Evolutionary conservation across 2,113 vertebrate species (phyloP).

Genomic region (Anhinga rufa): DNA sequence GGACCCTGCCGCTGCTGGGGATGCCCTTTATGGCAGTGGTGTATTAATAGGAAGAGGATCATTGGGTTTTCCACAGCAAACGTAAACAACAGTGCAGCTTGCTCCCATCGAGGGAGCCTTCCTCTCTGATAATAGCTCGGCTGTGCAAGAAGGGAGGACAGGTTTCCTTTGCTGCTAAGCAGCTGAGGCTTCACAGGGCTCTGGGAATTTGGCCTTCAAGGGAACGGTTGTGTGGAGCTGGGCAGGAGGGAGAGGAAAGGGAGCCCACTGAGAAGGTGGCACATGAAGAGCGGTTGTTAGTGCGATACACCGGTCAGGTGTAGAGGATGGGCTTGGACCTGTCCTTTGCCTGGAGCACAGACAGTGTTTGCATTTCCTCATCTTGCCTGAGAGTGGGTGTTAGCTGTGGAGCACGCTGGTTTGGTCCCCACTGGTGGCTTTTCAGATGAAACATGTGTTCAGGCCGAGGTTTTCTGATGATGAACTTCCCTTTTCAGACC

Average conservation of each 20-base stretch:
- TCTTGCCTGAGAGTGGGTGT: background rate
- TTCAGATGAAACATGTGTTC: background rate
- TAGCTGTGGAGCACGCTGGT: background rate
- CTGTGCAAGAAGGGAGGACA: rapidly evolving
- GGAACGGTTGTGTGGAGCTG: rapidly evolving
- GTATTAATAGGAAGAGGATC: background rate
- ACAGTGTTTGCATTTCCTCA: rapidly evolving
- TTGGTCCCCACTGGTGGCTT: background rate
- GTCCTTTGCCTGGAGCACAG: background rate
- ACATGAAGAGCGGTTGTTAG: rapidly evolving
- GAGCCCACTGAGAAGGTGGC: background rate
- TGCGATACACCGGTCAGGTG: too few species aligned
- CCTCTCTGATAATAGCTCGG: rapidly evolving
- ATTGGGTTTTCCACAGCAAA: background rate
- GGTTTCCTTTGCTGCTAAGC: background rate
- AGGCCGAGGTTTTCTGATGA: background rate
- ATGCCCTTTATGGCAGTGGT: background rate
- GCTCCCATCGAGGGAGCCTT: background rate
- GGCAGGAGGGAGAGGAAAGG: background rate
- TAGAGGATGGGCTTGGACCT: background rate
- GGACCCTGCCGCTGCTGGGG: background rate
- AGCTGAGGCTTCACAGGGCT: background rate
- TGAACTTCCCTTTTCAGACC: conserved; percentile 70
- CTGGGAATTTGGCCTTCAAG: background rate
- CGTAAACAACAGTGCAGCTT: background rate